Conservation (phyloP, 2,888 invertebrate species). For the Idaea aversata region DNA sequence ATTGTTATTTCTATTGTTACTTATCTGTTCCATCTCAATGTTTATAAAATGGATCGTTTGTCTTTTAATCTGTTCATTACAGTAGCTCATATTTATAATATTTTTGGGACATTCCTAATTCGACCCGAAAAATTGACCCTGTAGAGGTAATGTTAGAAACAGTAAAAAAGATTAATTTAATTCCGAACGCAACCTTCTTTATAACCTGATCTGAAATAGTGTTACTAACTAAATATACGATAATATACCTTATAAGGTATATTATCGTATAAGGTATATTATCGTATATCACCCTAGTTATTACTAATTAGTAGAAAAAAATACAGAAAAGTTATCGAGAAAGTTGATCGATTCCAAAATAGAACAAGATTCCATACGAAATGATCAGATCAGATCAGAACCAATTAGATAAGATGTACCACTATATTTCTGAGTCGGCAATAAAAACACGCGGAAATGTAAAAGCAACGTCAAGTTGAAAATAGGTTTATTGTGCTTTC, state of each 20-base stretch:
- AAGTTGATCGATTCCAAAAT: not conserved
- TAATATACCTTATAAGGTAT: too few relatives aligned
- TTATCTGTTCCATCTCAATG: not conserved
- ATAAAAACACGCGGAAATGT: not conserved
- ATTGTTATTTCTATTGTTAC: conserved; percentile 1
- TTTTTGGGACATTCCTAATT: too few relatives aligned
- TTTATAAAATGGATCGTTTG: not conserved
- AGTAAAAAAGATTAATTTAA: too few relatives aligned
- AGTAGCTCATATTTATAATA: not conserved
- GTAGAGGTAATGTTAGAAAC: too few relatives aligned
- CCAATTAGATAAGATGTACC: not conserved
- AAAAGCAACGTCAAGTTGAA: not conserved
- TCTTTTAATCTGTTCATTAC: not conserved
- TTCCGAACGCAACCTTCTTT: too few relatives aligned
- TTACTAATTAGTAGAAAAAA: not conserved
- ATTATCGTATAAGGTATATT: too few relatives aligned
- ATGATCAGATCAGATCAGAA: not conserved
- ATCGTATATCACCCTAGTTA: too few relatives aligned
- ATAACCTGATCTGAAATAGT: too few relatives aligned
- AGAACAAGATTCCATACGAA: not conserved
- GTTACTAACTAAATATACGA: too few relatives aligned
- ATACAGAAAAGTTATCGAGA: not conserved
- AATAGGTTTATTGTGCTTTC: conserved; percentile 1
- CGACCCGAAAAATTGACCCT: too few relatives aligned
- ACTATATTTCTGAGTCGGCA: not conserved